Conservation (phyloP, 2,113 vertebrate genomes). For the Pyrgilauda ruficollis region DNA sequence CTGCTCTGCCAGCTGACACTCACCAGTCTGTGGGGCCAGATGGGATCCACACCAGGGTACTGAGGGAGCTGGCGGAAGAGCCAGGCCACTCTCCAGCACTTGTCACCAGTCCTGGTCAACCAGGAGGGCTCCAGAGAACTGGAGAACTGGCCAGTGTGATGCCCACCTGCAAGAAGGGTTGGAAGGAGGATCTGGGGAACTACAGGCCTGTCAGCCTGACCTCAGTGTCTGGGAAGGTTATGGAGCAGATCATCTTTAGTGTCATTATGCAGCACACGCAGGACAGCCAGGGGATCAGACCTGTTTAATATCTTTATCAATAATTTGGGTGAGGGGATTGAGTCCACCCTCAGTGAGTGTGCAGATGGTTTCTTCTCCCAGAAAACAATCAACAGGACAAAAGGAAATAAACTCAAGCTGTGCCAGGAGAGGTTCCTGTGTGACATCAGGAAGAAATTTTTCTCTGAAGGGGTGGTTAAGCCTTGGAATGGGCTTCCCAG, state of each 20-base stretch:
- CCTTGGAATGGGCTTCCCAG: not conserved
- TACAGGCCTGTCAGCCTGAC: not conserved
- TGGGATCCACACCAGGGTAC: not conserved
- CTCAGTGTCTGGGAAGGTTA: not conserved
- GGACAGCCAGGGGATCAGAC: not conserved
- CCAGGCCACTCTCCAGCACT: not conserved
- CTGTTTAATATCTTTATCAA: not conserved
- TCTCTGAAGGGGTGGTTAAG: not conserved
- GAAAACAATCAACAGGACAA: not conserved
- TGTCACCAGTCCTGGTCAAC: not conserved
- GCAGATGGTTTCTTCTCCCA: not conserved
- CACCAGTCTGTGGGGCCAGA: not conserved
- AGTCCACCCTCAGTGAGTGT: rapidly evolving
- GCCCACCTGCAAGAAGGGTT: not conserved
- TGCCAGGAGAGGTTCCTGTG: not conserved
- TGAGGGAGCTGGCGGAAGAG: not conserved
- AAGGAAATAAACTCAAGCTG: not conserved
- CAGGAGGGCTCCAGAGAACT: not conserved
- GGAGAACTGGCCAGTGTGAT: not conserved
- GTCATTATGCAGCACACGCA: too few species aligned
- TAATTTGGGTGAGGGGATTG: not conserved
- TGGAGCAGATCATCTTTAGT: not conserved
- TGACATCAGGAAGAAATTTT: not conserved
- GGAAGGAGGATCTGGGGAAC: not conserved
- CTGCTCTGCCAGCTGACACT: not conserved